Percentiles rank a stretch among this genome's conserved stretches.
phyloP scores from a whole-genome alignment of 2,888 invertebrate species.

The Acheta domesticus region DNA sequence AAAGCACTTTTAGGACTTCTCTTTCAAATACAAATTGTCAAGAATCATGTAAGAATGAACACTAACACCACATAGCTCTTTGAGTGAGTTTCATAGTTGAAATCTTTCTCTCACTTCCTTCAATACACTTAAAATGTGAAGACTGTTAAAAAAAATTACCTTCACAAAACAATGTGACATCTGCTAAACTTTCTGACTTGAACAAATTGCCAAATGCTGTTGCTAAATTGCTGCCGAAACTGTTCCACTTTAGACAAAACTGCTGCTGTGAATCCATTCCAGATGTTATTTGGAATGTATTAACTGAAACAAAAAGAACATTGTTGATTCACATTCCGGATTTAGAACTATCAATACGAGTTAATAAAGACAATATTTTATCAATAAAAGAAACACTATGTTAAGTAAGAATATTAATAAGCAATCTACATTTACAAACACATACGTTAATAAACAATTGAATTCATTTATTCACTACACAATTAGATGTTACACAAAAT shows the following conservation, averaged over 20 bases:
- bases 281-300: slow-evolving; percentile 59
- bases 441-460: too few relatives aligned
- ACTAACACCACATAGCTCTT: background rate
- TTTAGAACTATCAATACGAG: too few relatives aligned
- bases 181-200: slow-evolving; percentile 88
- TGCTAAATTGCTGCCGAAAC: slow-evolving; percentile 89
- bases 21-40: too few relatives aligned
- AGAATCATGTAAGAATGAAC: too few relatives aligned
- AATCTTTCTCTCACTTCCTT: background rate
- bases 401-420: too few relatives aligned
- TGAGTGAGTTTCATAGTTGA: background rate
- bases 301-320: slow-evolving; percentile 53
- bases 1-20: too few relatives aligned
- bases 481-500: too few relatives aligned
- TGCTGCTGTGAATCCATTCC: slow-evolving; percentile 93
- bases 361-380: too few relatives aligned
- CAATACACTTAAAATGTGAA: background rate
- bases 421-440: too few relatives aligned
- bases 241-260: slow-evolving; percentile 94
- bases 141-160: slow-evolving; percentile 56
- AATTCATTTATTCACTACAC: too few relatives aligned
- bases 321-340: too few relatives aligned
- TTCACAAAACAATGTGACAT: slow-evolving; percentile 90
- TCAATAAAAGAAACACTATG: too few relatives aligned
- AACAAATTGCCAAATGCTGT: slow-evolving; percentile 88